Conservation (phyloP, 2,888 invertebrate genomes). For the Drosophila mercatorum region DNA sequence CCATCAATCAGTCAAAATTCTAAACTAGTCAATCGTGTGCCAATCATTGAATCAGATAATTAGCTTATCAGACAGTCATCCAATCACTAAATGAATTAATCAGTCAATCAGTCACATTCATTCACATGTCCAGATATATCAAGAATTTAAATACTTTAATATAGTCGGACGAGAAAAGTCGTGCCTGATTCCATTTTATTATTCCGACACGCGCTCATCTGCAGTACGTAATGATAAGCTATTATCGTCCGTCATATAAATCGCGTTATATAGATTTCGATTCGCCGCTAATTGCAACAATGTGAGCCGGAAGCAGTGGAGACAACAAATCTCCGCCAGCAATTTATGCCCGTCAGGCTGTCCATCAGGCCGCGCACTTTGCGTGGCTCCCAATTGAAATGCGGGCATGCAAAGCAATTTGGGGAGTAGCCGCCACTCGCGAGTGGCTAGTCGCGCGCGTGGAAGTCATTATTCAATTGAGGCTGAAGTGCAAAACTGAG, state of each 20-base stretch:
- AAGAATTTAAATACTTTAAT: slow-evolving; percentile 1
- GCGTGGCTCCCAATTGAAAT: slow-evolving; percentile 52
- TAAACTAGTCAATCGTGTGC: neutral
- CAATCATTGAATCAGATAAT: neutral
- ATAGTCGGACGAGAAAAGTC: neutral
- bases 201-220: slow-evolving; percentile 9
- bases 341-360: slow-evolving; percentile 54
- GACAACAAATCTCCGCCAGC: slow-evolving; percentile 50
- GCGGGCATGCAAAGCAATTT: slow-evolving; percentile 62
- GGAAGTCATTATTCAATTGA: slow-evolving; percentile 57
- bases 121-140: neutral
- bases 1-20: neutral
- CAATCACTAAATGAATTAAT: neutral
- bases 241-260: slow-evolving; percentile 14
- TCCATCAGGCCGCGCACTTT: slow-evolving; percentile 27
- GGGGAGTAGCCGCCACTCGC: slow-evolving; percentile 18
- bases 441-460: slow-evolving; percentile 25
- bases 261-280: neutral
- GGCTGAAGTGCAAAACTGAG: slow-evolving; percentile 49
- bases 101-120: neutral
- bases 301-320: slow-evolving; percentile 51
- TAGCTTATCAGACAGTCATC: neutral
- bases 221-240: neutral
- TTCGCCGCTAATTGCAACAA: slow-evolving; percentile 28
- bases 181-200: neutral